These are phyloP conservation scores for Cryptocephalus primarius DNA, from an alignment of 2,888 invertebrate genomes.

Conservation along the genomic window DNA sequence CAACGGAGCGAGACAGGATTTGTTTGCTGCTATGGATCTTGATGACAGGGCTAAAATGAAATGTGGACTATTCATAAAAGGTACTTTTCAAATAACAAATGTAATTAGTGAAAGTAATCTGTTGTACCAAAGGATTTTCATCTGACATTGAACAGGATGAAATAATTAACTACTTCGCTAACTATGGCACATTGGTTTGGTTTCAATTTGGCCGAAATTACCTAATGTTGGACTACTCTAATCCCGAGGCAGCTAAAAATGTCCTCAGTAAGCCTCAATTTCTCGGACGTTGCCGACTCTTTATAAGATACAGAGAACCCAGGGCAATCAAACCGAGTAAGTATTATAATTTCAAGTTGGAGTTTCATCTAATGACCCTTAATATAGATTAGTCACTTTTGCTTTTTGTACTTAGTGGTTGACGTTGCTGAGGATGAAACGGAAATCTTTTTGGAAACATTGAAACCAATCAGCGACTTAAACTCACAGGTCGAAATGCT, in stretches of 20 bases:
- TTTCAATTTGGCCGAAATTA: slow-evolving; percentile 18
- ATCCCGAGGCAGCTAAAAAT: slow-evolving; percentile 16
- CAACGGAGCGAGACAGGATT: too few relatives aligned
- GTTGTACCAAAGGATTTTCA: too few relatives aligned
- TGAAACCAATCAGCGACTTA: slow-evolving; percentile 22
- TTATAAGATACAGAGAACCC: slow-evolving; percentile 9
- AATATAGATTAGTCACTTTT: too few relatives aligned
- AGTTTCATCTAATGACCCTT: too few relatives aligned
- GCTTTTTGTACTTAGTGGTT: too few relatives aligned
- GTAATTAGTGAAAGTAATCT: too few relatives aligned
- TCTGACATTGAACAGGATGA: slow-evolving; percentile 12
- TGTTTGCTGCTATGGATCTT: too few relatives aligned
- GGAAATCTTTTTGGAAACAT: slow-evolving; percentile 11
- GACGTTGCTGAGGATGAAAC: slow-evolving; percentile 7
- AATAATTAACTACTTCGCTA: slow-evolving; percentile 23
- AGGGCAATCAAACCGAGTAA: background rate
- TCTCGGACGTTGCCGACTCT: slow-evolving; percentile 13
- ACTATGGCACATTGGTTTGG: slow-evolving; percentile 22
- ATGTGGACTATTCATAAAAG: slow-evolving; percentile 22
- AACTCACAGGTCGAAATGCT: slow-evolving; percentile 35
- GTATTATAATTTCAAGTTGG: too few relatives aligned
- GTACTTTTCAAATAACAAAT: slow-evolving; percentile 8
- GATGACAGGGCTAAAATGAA: slow-evolving; percentile 4
- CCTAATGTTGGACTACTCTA: slow-evolving; percentile 24
- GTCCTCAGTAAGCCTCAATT: slow-evolving; percentile 16